Percentiles rank a stretch among this genome's conserved stretches.
phyloP scores from a whole-genome alignment of 2,888 invertebrate species.

The Meliscaeva auricollis region DNA sequence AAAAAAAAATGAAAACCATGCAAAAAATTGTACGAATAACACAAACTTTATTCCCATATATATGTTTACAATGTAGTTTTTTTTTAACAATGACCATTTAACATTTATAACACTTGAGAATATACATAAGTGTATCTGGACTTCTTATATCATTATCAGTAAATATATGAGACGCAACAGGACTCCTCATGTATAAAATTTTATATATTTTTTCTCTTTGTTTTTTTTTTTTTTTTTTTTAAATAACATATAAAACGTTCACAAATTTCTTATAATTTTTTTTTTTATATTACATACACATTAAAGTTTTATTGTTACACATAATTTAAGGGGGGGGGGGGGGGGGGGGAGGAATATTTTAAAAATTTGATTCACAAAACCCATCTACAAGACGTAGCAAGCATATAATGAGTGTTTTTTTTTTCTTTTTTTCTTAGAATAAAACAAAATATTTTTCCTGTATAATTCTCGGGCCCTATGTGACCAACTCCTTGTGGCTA shows the following conservation, averaged over 20 bases:
- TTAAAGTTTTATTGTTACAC: constrained; percentile 66
- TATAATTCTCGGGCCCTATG: constrained; percentile 56
- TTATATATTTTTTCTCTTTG: constrained; percentile 54
- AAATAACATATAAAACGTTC: constrained; percentile 75
- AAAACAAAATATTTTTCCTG: constrained; percentile 52
- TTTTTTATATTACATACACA: constrained; percentile 58
- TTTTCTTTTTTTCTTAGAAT: no score
- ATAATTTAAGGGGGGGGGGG: constrained; percentile 49
- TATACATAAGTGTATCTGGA: constrained; percentile 73
- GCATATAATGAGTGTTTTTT: constrained; percentile 15
- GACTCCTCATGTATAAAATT: constrained; percentile 76
- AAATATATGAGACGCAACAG: constrained; percentile 76
- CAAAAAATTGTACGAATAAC: constrained; percentile 50
- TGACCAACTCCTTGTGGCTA: constrained; percentile 54
- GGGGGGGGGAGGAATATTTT: constrained; percentile 43
- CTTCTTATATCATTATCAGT: constrained; percentile 70
- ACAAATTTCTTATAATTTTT: constrained; percentile 50
- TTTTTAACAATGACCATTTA: constrained; percentile 71
- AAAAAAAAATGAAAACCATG: neutral
- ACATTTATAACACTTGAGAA: constrained; percentile 74
- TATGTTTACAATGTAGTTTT: constrained; percentile 68
- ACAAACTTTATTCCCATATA: constrained; percentile 73
- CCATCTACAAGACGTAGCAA: constrained; percentile 38
- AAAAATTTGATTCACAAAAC: constrained; percentile 53
- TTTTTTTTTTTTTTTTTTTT: constrained; percentile 45